These are phyloP conservation scores for Sphenopsis melanotis DNA, from an alignment of 2,797 vertebrate genomes.

Conservation along the genomic window DNA sequence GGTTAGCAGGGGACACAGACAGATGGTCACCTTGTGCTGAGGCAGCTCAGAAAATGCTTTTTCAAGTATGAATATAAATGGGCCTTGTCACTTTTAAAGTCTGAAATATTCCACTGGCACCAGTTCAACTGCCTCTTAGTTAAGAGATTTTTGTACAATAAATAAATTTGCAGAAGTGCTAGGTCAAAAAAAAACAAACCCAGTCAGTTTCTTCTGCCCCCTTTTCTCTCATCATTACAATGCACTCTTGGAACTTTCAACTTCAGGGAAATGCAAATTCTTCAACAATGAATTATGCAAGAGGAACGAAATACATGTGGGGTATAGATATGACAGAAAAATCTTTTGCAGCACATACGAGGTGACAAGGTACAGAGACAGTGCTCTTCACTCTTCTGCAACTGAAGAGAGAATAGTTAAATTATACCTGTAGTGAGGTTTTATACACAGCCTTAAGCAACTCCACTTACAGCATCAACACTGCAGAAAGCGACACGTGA, in stretches of 20 bases:
- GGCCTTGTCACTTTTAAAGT: neutral
- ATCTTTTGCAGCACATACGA: neutral
- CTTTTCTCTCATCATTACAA: neutral
- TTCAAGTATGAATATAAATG: conserved; percentile 30
- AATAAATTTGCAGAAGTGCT: conserved; percentile 5
- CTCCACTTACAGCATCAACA: neutral
- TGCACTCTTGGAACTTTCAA: neutral
- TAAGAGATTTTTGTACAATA: neutral
- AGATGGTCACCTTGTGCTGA: neutral
- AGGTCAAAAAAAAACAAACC: neutral
- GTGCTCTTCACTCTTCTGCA: neutral
- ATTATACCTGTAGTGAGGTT: neutral
- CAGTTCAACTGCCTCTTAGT: conserved; percentile 24
- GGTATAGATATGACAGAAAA: neutral
- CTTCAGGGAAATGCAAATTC: conserved; percentile 30
- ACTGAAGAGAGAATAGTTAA: neutral
- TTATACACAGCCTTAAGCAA: neutral
- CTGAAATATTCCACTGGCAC: conserved; percentile 5
- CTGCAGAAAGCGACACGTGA: neutral
- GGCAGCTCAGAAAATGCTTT: conserved; percentile 20
- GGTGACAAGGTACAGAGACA: neutral
- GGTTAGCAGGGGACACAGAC: neutral
- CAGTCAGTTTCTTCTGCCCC: neutral
- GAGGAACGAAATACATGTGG: neutral
- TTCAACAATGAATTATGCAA: conserved; percentile 33